Conservation (phyloP, 2,113 vertebrate species). For the Hiodon alosoides region DNA sequence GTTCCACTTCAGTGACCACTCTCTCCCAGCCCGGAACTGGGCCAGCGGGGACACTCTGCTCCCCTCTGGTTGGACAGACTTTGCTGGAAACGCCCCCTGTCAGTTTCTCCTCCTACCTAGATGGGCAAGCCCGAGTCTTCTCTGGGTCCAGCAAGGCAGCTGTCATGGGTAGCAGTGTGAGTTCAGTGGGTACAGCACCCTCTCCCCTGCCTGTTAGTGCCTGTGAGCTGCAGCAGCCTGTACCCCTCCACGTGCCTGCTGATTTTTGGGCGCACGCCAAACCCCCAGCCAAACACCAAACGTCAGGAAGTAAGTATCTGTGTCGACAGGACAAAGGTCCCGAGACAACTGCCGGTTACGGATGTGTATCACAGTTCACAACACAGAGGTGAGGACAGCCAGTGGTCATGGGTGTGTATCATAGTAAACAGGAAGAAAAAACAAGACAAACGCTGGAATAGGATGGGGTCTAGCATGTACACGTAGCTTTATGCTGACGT, state of each 20-base stretch:
- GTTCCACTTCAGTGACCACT: slow-evolving; percentile 41
- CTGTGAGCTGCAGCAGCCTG: slow-evolving; percentile 48
- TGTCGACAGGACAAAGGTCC: too few relatives aligned
- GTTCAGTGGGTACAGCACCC: not conserved
- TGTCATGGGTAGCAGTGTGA: slow-evolving; percentile 5
- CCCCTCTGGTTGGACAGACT: slow-evolving; percentile 40
- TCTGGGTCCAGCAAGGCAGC: not conserved
- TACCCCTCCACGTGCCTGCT: slow-evolving; percentile 27
- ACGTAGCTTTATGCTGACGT: too few relatives aligned
- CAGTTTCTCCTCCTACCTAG: slow-evolving; percentile 27
- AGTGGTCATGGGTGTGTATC: too few relatives aligned
- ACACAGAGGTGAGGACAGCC: too few relatives aligned
- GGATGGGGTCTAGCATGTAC: too few relatives aligned
- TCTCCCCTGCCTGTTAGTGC: slow-evolving; percentile 34
- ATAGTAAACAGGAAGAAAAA: too few relatives aligned
- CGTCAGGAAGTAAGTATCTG: slow-evolving; percentile 55
- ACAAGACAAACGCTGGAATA: too few relatives aligned
- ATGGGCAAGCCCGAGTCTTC: not conserved
- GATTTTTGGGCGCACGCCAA: slow-evolving; percentile 33
- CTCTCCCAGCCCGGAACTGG: slow-evolving; percentile 46
- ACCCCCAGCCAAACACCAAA: slow-evolving; percentile 47
- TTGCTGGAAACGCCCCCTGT: not conserved
- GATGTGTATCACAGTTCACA: too few relatives aligned
- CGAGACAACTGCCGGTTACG: too few relatives aligned
- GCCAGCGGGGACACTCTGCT: slow-evolving; percentile 34